Evolutionary conservation across 1,140 invertebrate species (phyloP).

Genomic region (Gryon sp.): DNA sequence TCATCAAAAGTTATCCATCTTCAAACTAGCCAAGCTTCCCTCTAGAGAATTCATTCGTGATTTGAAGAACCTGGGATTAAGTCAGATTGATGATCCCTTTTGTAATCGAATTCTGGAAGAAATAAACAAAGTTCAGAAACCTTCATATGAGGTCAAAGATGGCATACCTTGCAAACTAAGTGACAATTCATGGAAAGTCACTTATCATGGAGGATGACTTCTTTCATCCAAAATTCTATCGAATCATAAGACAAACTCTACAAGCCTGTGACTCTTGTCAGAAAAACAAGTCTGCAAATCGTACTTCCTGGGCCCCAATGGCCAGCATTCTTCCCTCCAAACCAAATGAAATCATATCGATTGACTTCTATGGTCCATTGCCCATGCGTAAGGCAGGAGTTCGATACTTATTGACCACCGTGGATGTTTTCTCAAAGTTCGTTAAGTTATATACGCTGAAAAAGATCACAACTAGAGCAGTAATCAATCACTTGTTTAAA

Average conservation of each 20-base stretch:
- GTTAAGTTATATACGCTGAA: conserved; percentile 64
- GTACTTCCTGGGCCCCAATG: too few relatives aligned
- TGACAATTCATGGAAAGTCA: too few relatives aligned
- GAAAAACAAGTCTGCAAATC: neutral
- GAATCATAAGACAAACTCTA: neutral
- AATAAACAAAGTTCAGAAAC: too few relatives aligned
- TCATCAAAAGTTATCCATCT: neutral
- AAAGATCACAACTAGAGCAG: conserved; percentile 50
- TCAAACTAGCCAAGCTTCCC: neutral
- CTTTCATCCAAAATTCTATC: neutral
- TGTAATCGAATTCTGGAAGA: too few relatives aligned
- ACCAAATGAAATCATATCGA: neutral
- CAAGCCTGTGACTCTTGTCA: neutral
- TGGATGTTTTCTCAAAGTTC: conserved; percentile 56
- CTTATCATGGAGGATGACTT: neutral
- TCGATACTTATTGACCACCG: neutral
- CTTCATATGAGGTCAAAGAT: too few relatives aligned
- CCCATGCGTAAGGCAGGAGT: neutral
- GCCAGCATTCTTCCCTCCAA: too few relatives aligned
- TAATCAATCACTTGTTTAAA: conserved; percentile 30
- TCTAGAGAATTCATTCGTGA: neutral
- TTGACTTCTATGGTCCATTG: conserved; percentile 7
- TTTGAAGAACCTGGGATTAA: too few relatives aligned
- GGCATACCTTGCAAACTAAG: too few relatives aligned
- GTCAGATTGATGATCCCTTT: too few relatives aligned